Percentiles rank a stretch among this genome's conserved stretches.
Conservation (phyloP, 2,888 invertebrate species). For the Fragum sueziense region DNA sequence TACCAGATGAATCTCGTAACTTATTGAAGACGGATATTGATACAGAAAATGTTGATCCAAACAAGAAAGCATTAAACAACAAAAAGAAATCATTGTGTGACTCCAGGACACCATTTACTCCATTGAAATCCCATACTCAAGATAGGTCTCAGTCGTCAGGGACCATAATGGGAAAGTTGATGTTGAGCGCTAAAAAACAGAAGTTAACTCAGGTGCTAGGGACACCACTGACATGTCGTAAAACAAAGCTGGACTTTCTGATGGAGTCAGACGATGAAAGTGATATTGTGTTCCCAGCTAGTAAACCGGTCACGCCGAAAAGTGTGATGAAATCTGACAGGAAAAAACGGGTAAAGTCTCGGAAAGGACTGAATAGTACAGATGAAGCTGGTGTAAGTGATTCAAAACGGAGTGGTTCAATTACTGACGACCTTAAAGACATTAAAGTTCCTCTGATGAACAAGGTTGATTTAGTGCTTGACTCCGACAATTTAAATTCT, state of each 20-base stretch:
- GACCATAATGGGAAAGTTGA: background rate
- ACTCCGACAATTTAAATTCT: background rate
- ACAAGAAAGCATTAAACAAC: background rate
- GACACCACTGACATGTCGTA: conserved; percentile 57
- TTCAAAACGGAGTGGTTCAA: background rate
- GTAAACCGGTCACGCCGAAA: conserved; percentile 50
- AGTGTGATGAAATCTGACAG: conserved; percentile 24
- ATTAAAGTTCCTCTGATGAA: background rate
- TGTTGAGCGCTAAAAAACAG: conserved; percentile 16
- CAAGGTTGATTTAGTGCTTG: background rate
- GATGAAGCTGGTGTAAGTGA: conserved; percentile 11
- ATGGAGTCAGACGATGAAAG: conserved; percentile 57
- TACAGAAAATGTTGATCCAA: background rate
- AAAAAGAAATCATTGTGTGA: background rate
- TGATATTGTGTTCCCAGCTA: conserved; percentile 42
- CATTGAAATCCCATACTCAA: conserved; percentile 10
- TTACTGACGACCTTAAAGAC: background rate
- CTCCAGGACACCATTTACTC: background rate
- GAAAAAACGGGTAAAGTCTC: background rate
- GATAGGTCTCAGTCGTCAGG: background rate
- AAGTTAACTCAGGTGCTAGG: conserved; percentile 31
- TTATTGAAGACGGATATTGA: conserved; percentile 16
- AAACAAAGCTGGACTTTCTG: conserved; percentile 49
- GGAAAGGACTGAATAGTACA: background rate
- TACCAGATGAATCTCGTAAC: no score